Conservation (phyloP, 2,797 vertebrate genomes). For the Pyrocephalus nanus region DNA sequence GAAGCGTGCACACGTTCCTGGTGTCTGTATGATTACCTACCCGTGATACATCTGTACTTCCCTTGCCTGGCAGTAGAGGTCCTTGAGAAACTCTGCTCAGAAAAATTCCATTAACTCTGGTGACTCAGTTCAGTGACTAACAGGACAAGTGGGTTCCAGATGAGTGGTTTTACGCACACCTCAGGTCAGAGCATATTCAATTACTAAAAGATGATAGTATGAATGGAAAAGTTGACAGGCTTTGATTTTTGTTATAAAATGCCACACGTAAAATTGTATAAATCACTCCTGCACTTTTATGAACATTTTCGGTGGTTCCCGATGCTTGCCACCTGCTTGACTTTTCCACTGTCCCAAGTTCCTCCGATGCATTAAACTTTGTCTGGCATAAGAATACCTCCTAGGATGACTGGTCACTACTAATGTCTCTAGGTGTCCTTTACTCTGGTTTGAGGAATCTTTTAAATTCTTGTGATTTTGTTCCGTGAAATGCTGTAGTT, state of each 20-base stretch:
- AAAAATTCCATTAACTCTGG: slow-evolving; percentile 2
- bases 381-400: neutral
- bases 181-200: neutral
- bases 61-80: slow-evolving; percentile 36
- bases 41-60: neutral
- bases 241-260: neutral
- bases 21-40: neutral
- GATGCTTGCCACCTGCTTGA: slow-evolving; percentile 25
- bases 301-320: neutral
- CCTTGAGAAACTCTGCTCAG: slow-evolving; percentile 30
- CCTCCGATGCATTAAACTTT: slow-evolving; percentile 25
- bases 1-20: neutral
- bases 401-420: neutral
- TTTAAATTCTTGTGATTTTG: neutral
- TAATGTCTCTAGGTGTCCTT: neutral
- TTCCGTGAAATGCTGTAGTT: neutral
- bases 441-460: neutral
- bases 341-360: slow-evolving; percentile 61
- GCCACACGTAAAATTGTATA: neutral
- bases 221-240: neutral
- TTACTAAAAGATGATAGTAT: neutral
- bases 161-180: slow-evolving; percentile 8
- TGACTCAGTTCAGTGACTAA: slow-evolving; percentile 21
- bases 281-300: neutral
- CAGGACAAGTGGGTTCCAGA: neutral